Evolutionary conservation across 2,888 invertebrate genomes (phyloP).

Genomic region (Dastarcus helophoroides): DNA sequence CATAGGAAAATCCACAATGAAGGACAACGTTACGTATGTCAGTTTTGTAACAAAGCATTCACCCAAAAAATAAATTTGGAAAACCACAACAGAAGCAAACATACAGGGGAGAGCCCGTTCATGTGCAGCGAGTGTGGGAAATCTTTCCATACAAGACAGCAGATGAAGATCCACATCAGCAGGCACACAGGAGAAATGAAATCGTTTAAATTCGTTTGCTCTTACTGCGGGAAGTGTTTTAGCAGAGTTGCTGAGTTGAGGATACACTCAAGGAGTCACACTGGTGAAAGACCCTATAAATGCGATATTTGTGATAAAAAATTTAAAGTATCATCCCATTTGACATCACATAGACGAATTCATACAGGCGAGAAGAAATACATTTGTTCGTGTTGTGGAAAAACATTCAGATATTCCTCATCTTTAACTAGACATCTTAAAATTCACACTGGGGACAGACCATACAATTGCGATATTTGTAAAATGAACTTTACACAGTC

Average conservation of each 20-base stretch:
- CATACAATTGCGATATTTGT: slow-evolving; percentile 23
- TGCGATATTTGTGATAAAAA: slow-evolving; percentile 24
- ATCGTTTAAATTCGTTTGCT: not conserved
- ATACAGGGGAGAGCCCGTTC: slow-evolving; percentile 25
- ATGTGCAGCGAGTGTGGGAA: slow-evolving; percentile 24
- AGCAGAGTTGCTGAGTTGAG: not conserved
- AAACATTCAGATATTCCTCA: slow-evolving; percentile 22
- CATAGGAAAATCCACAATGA: slow-evolving; percentile 23
- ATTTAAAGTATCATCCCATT: slow-evolving; percentile 29
- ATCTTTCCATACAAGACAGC: slow-evolving; percentile 21
- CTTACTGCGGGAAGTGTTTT: not conserved
- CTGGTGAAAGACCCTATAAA: slow-evolving; percentile 24
- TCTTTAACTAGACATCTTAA: slow-evolving; percentile 22
- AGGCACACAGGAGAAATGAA: slow-evolving; percentile 23
- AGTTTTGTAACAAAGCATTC: slow-evolving; percentile 21
- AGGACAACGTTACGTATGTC: slow-evolving; percentile 19
- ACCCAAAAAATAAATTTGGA: slow-evolving; percentile 23
- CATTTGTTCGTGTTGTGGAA: slow-evolving; percentile 20
- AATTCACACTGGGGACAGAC: slow-evolving; percentile 26
- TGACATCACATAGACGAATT: slow-evolving; percentile 23
- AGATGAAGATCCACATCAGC: slow-evolving; percentile 22
- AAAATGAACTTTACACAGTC: slow-evolving; percentile 24
- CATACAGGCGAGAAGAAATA: slow-evolving; percentile 24
- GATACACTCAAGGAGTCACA: slow-evolving; percentile 22
- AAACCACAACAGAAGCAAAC: slow-evolving; percentile 22